Percentiles rank a stretch among this genome's conserved stretches.
Evolutionary conservation across 2,797 vertebrate genomes (phyloP).

Genomic region (Taenioides sp.): DNA sequence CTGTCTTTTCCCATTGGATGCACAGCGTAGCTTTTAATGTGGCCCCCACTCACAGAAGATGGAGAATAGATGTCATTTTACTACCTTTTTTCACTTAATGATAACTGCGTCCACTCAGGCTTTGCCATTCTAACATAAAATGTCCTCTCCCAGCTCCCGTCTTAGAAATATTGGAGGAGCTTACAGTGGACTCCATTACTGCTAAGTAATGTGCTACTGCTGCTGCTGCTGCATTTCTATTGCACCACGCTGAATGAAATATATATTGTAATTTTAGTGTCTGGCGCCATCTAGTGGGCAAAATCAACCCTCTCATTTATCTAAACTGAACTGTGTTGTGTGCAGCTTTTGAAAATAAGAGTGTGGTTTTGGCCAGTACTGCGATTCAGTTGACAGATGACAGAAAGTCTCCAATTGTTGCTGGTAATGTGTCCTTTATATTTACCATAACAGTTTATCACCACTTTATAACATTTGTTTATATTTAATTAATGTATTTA

Average conservation of each 20-base stretch:
- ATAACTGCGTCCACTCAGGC: conserved; percentile 33
- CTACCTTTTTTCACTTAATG: conserved; percentile 35
- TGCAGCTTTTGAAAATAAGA: conserved; percentile 89
- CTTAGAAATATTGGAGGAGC: conserved; percentile 32
- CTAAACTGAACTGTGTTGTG: conserved; percentile 5
- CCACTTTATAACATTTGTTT: not conserved
- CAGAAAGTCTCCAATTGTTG: conserved; percentile 93
- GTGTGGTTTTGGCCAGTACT: conserved; percentile 95
- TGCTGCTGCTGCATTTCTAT: conserved; percentile 22
- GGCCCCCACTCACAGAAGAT: conserved; percentile 17
- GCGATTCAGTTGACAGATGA: conserved; percentile 95
- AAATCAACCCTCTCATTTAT: conserved; percentile 4
- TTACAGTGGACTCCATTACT: conserved; percentile 36
- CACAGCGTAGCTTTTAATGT: conserved; percentile 44
- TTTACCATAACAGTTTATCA: not conserved
- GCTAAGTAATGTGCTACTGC: conserved; percentile 29
- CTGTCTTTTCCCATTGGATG: conserved; percentile 41
- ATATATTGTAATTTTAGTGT: conserved; percentile 17
- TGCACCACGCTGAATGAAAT: not conserved
- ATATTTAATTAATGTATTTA: not conserved
- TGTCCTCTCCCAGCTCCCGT: conserved; percentile 35
- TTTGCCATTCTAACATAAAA: conserved; percentile 37
- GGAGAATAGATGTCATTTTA: conserved; percentile 38
- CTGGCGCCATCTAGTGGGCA: conserved; percentile 63
- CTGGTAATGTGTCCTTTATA: conserved; percentile 78